Conservation (phyloP, 2,888 invertebrate species). For the Agrochola circellaris region DNA sequence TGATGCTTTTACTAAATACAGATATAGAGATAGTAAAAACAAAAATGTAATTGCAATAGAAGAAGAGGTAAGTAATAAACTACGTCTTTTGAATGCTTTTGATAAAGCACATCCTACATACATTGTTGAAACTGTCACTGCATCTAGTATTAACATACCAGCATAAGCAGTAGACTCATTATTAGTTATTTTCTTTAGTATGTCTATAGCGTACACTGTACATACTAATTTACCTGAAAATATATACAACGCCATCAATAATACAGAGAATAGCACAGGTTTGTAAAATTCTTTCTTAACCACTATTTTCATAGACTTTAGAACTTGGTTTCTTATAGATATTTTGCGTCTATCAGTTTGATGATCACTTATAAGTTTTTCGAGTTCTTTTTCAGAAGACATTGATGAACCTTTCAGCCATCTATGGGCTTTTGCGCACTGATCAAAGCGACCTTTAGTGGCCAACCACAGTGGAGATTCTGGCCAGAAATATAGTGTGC, state of each 20-base stretch:
- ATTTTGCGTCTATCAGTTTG: slow-evolving; percentile 18
- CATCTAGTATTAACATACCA: slow-evolving; percentile 75
- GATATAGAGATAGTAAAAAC: slow-evolving; percentile 35
- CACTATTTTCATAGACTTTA: slow-evolving; percentile 5
- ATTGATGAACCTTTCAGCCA: slow-evolving; percentile 63
- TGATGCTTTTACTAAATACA: slow-evolving; percentile 38
- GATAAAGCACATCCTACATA: slow-evolving; percentile 69
- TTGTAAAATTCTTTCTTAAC: slow-evolving; percentile 42
- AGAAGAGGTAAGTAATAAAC: slow-evolving; percentile 64
- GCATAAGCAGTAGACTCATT: slow-evolving; percentile 68
- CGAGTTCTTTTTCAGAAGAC: slow-evolving; percentile 55
- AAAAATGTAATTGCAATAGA: slow-evolving; percentile 62
- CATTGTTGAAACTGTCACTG: slow-evolving; percentile 70
- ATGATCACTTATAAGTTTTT: slow-evolving; percentile 38
- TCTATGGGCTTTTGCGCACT: slow-evolving; percentile 57
- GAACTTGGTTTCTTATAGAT: slow-evolving; percentile 6
- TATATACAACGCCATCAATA: slow-evolving; percentile 35
- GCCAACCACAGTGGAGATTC: slow-evolving; percentile 72
- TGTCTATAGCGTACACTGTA: slow-evolving; percentile 70
- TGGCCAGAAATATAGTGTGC: slow-evolving; percentile 64
- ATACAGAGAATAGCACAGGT: slow-evolving; percentile 23
- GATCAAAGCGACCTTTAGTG: slow-evolving; percentile 35
- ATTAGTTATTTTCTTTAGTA: slow-evolving; percentile 69
- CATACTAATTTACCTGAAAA: slow-evolving; percentile 54
- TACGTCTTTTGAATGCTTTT: slow-evolving; percentile 63